Conservation (phyloP, 2,113 vertebrate species). For the Sakesphorus luctuosus region DNA sequence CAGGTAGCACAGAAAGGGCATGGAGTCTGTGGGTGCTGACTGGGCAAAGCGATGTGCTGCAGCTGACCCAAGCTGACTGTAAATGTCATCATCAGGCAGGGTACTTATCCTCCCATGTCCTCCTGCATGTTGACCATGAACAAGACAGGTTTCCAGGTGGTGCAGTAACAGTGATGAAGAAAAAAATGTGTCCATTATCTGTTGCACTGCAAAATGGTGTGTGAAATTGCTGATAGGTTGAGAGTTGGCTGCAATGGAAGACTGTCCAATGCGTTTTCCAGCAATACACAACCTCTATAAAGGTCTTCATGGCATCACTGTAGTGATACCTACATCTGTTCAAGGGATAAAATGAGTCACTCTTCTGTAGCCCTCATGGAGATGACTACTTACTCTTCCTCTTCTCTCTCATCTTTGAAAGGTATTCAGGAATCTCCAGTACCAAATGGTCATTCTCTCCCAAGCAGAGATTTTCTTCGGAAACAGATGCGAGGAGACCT, state of each 20-base stretch:
- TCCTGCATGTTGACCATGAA: too few species aligned
- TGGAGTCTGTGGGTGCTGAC: fast-evolving
- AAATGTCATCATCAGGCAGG: neutral
- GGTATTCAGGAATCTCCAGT: constrained; percentile 94
- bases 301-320: neutral
- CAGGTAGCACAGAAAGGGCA: neutral
- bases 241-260: neutral
- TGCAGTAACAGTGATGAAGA: too few species aligned
- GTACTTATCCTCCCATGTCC: neutral
- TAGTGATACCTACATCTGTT: neutral
- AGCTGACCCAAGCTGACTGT: fast-evolving
- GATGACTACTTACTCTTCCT: constrained; percentile 1
- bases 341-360: neutral
- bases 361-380: neutral
- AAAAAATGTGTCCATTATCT: neutral
- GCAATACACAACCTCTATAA: neutral
- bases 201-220: neutral
- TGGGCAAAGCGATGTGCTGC: fast-evolving
- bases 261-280: neutral
- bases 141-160: neutral
- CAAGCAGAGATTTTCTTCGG: constrained; percentile 96
- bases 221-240: fast-evolving
- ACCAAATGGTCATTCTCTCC: constrained; percentile 93
- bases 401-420: constrained; percentile 70
- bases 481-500: constrained; percentile 99